Percentiles rank a stretch among this genome's conserved stretches.
Evolutionary conservation across 37 sponge, comb jelly and placozoan genomes (phyloP).

Genomic region (Beroe forskalii): DNA sequence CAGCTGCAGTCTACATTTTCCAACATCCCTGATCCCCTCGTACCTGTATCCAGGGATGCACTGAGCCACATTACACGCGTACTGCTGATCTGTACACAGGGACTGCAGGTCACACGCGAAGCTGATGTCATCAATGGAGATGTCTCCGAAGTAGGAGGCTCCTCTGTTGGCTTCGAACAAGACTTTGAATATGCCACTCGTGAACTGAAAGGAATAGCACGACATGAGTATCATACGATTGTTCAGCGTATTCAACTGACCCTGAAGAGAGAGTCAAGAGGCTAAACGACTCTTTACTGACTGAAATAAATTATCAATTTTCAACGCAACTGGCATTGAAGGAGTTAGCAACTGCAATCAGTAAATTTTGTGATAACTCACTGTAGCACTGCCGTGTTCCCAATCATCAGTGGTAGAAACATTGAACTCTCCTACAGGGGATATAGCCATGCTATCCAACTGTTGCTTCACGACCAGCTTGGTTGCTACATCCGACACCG

Average conservation of each 20-base stretch:
- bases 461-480: slow-evolving; percentile 33
- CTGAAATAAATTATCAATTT: too few species aligned
- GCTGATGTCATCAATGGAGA: slow-evolving; percentile 67
- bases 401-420: background rate
- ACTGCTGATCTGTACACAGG: slow-evolving; percentile 25
- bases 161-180: slow-evolving; percentile 63
- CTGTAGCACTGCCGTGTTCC: slow-evolving; percentile 20
- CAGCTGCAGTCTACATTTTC: too few species aligned
- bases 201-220: slow-evolving; percentile 2
- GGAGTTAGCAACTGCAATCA: too few species aligned
- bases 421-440: background rate
- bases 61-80: background rate
- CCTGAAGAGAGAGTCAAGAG: background rate
- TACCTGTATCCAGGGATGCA: slow-evolving; percentile 10
- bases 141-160: slow-evolving; percentile 62
- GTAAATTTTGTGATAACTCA: background rate
- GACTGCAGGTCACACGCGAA: slow-evolving; percentile 33
- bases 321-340: too few species aligned
- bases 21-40: too few species aligned
- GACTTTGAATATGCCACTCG: slow-evolving; percentile 34
- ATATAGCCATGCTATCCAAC: background rate
- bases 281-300: background rate
- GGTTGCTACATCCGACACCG: background rate
- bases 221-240: background rate
- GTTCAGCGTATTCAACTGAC: background rate